Evolutionary conservation across 2,888 invertebrate species (phyloP).

Genomic region (Acholoe squamosa): DNA sequence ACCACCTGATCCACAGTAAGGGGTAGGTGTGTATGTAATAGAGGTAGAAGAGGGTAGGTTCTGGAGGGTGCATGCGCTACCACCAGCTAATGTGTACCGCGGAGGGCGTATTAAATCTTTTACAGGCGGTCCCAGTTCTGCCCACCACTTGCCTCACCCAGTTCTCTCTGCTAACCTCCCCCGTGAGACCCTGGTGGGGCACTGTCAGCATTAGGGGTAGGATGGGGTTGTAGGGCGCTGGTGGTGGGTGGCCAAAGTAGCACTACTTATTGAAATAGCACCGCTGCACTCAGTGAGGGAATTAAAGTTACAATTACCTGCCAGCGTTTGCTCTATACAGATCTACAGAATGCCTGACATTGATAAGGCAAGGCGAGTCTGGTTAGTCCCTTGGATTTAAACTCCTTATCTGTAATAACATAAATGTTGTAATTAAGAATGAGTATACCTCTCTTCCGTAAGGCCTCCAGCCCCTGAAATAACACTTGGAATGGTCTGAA

Average conservation of each 20-base stretch:
- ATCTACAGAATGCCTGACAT: not conserved
- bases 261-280: not conserved
- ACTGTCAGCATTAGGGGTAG: not conserved
- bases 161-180: conserved; percentile 3
- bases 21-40: no score
- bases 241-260: not conserved
- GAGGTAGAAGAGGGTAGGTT: no score
- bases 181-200: not conserved
- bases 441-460: not conserved
- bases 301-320: not conserved
- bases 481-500: not conserved
- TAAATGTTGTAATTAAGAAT: conserved; percentile 6
- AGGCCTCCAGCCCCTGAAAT: not conserved
- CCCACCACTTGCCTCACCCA: not conserved
- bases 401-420: conserved; percentile 2
- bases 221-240: not conserved
- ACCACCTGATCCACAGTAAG: not conserved
- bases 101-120: not conserved
- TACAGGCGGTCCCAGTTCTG: not conserved
- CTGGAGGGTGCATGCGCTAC: no score
- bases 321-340: not conserved
- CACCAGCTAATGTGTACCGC: no score
- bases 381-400: not conserved
- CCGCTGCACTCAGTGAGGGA: not conserved
- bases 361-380: not conserved